Base-by-base conservation (phyloP, 2,888 invertebrate genomes). In the Tachina grossa region DNA sequence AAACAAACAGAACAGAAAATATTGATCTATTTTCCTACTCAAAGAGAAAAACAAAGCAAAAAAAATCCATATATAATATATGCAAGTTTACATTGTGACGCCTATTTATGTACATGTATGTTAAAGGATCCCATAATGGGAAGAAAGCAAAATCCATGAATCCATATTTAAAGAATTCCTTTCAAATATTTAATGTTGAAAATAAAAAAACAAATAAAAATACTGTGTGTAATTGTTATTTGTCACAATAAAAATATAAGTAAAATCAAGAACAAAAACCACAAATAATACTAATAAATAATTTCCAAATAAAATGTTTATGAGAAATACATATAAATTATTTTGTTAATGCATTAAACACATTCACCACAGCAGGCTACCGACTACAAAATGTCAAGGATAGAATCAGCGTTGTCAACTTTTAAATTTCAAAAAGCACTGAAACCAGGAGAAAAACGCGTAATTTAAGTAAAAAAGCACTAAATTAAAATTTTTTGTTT, bases 191-290 rank as follows among this genome's bases (percentile, higher is more conserved):
- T 59, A 84, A 77, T 77, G 77, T 83, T 83, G 45, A 72, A 83
- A 71, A 61, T 8, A 68, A 53, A 71, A 53, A 68, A 47, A 1
- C 13, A 19, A n/a, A 39, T n/a, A 69, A 49, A 57, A 55, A 41
- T 51, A 39, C 63, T 84, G 72, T 81, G 80, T 81, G 72, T 85
- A 81, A 77, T 85, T 85, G 81, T 85, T 85, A 85, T 81, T 85
- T 74, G 69, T 63, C 72, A 57, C 59, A 39, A n/a, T 55, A 45
- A 65, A n/a, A 31, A 31, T 2, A 2, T 31, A 31, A 31, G 2
- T 19, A 45, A 57, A 43, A 47, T 3, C n/a, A 55, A 75, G 72
- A 66, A 39, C 41, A 55, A 16, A 49, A 31, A 69, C 47, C 4
- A 68, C 16, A 49, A 68, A 59, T 13, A 57, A 47, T 10, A 22